Evolutionary conservation across 1,140 invertebrate genomes (phyloP).

Genomic region (Drosophila miranda): DNA sequence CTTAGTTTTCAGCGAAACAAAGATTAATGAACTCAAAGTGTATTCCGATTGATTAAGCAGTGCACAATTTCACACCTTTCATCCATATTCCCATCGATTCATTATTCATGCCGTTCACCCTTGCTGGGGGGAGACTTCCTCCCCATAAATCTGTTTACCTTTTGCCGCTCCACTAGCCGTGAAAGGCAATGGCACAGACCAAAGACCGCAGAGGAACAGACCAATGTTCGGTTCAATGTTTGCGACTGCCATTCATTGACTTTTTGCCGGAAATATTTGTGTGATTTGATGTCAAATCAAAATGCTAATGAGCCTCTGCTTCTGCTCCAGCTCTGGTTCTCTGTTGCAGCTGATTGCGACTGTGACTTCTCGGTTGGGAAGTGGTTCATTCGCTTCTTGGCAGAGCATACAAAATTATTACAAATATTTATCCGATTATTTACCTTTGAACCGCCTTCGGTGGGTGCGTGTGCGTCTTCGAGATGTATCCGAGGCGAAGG

Average conservation of each 20-base stretch:
- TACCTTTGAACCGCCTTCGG: slow-evolving; percentile 63
- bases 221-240: slow-evolving; percentile 48
- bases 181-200: slow-evolving; percentile 49
- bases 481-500: slow-evolving; percentile 20
- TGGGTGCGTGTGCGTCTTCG: neutral
- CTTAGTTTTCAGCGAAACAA: neutral
- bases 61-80: slow-evolving; percentile 17
- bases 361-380: slow-evolving; percentile 17
- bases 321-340: too few relatives aligned
- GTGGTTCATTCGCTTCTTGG: slow-evolving; percentile 15
- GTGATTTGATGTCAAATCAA: slow-evolving; percentile 61
- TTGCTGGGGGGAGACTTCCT: neutral
- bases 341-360: slow-evolving; percentile 44
- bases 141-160: slow-evolving; percentile 41
- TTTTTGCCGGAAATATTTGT: slow-evolving; percentile 64
- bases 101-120: slow-evolving; percentile 10
- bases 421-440: slow-evolving; percentile 71
- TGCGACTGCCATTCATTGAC: slow-evolving; percentile 14
- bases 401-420: slow-evolving; percentile 35
- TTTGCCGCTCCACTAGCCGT: slow-evolving; percentile 43
- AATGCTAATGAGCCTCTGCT: slow-evolving; percentile 59
- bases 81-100: slow-evolving; percentile 2
- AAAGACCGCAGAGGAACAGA: slow-evolving; percentile 11
- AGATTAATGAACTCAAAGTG: slow-evolving; percentile 5
- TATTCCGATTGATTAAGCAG: slow-evolving; percentile 31